Evolutionary conservation across 2,888 invertebrate species (phyloP).

Genomic region (Stramonita haemastoma): DNA sequence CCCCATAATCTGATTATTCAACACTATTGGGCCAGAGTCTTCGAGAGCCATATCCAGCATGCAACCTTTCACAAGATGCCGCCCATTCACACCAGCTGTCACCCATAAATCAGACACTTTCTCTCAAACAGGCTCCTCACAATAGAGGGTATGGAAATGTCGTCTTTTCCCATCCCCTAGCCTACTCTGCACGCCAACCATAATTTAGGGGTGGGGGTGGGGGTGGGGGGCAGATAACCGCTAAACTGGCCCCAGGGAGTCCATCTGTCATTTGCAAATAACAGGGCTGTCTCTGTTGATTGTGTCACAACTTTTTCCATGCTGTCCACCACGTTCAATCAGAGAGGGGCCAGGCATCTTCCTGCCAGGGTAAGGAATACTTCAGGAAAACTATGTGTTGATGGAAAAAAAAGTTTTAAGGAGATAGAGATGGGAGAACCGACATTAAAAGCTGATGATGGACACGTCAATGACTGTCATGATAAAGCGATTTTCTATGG

Average conservation of each 20-base stretch:
- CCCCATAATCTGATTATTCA: no score
- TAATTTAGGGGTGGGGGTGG: slow-evolving; percentile 18
- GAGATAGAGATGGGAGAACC: no score
- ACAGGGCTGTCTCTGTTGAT: slow-evolving; percentile 42
- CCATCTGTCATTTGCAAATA: slow-evolving; percentile 43
- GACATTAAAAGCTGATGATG: background rate
- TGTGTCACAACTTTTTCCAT: slow-evolving; percentile 37
- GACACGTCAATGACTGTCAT: background rate
- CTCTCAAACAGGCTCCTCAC: no score
- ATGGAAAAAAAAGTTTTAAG: background rate
- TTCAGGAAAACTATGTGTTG: background rate
- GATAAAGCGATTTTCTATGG: background rate
- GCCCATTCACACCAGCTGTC: no score
- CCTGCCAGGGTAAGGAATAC: background rate
- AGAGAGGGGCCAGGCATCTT: background rate
- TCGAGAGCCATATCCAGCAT: no score
- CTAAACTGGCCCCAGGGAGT: slow-evolving; percentile 39
- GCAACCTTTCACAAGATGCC: no score
- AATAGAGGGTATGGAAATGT: no score
- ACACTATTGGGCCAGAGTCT: no score
- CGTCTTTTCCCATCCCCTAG: background rate
- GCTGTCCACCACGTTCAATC: slow-evolving; percentile 39
- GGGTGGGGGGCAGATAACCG: slow-evolving; percentile 33
- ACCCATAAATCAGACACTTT: no score
- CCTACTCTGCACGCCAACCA: slow-evolving; percentile 32